Evolutionary conservation across 2,113 vertebrate species (phyloP).

Genomic region (Neodon shergylaensis): DNA sequence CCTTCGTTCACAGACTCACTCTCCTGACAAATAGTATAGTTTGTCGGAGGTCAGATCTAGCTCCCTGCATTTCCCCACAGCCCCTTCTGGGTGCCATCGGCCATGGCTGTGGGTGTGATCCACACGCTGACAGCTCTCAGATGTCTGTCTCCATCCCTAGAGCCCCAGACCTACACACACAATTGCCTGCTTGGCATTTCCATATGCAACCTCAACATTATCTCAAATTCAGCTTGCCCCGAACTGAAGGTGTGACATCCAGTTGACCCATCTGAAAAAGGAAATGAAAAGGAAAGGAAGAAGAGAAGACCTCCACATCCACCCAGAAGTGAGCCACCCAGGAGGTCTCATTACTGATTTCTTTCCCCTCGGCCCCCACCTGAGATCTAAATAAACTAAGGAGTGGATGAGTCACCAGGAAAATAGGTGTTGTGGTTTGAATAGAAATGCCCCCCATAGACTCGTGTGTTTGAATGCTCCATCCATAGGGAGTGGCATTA

Average conservation of each 20-base stretch:
- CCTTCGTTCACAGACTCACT: background rate
- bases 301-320: background rate
- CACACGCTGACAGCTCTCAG: background rate
- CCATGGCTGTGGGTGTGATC: background rate
- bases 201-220: background rate
- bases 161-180: background rate
- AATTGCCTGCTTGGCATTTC: constrained; percentile 12
- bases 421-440: background rate
- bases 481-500: too few species aligned
- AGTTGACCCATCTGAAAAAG: background rate
- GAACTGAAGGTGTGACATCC: background rate
- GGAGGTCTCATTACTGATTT: background rate
- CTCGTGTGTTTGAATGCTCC: too few species aligned
- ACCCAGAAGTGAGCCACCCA: background rate
- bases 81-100: background rate
- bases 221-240: background rate
- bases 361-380: background rate
- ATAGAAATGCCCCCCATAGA: too few species aligned
- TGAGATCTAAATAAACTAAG: constrained; percentile 14
- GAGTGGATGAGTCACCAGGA: background rate
- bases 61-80: background rate
- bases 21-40: background rate
- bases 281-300: background rate
- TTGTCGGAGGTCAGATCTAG: background rate
- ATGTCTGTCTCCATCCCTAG: background rate